Base-by-base conservation (phyloP, 2,113 vertebrate genomes). In the Strix aluco region DNA sequence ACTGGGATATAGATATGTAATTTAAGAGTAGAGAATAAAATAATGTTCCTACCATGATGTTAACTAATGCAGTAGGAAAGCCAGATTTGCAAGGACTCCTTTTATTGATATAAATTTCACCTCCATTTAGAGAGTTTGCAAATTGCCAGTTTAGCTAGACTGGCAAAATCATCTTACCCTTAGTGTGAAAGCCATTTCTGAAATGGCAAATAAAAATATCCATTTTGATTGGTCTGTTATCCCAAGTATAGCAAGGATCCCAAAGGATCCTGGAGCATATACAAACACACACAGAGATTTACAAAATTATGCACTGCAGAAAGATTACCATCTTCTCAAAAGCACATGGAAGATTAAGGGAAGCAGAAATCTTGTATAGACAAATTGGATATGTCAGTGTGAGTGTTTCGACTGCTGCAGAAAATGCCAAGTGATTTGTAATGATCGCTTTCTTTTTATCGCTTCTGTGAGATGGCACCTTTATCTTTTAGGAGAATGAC, bases 391-490 rank as follows among this genome's bases (percentile, higher is more conserved):
- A 11, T 55, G 82, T 90, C 92, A 86, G 40, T 34, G 23, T 9
- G 13, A 81, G 77, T 34, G 71, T 70, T 94, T 85, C 13, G 13
- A 52, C 81, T 92, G 82, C 88, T 93, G 3, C 55, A 86, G 83
- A 88, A 95, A 93, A 83, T 86, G 93, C 90, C 80, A 94, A 90
- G 90, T 78, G 90, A 93, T 94, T 96, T 95, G 71, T 92, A 96
- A 94, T 42, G 54, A 96, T 83, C 54, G 26, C 58, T 88, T 75
- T 55, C 61, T 87, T 94, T 89, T 93, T 92, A 86, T 90, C 4
- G 0, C 20, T 38, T 86, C 36, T 47, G 2, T 27, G 42, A 85
- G 47, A 34, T 6, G 7, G 22, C n/a, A 59, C 54, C 66, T 88
- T 91, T 91, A 75, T 78, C 91, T 86, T 81, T 63, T 5, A 58